These are phyloP conservation scores for Helicolenus hilgendorfi DNA, from an alignment of 2,797 vertebrate genomes.

Conservation along the genomic window DNA sequence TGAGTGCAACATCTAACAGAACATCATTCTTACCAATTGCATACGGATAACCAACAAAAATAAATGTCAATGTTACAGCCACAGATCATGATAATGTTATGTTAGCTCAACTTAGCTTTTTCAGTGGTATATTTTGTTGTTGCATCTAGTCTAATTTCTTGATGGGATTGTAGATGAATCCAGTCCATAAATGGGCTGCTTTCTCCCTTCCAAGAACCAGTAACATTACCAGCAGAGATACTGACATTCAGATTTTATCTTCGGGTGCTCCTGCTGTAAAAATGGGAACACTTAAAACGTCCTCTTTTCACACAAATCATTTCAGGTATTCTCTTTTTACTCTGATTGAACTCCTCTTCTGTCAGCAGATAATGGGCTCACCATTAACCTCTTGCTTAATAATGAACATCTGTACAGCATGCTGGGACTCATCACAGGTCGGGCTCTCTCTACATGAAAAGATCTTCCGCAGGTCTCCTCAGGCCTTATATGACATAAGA, in stretches of 20 bases:
- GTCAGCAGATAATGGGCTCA: neutral
- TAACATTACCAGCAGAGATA: neutral
- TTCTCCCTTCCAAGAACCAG: neutral
- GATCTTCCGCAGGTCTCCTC: neutral
- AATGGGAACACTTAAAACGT: neutral
- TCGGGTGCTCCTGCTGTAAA: neutral
- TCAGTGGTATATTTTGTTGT: neutral
- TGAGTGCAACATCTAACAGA: neutral
- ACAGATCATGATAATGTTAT: neutral
- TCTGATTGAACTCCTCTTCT: neutral
- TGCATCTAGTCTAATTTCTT: accelerated
- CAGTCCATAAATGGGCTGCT: neutral
- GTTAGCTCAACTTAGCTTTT: neutral
- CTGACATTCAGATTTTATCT: neutral
- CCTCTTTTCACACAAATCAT: neutral
- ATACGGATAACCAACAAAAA: no score
- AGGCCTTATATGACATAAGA: neutral
- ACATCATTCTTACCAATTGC: neutral
- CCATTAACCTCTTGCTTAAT: neutral
- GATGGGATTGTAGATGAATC: neutral
- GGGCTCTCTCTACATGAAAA: neutral
- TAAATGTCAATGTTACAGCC: accelerated
- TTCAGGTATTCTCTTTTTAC: neutral
- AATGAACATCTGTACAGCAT: neutral
- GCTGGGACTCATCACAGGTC: neutral